A percentile compares a stretch with the other conserved stretches of the same genome.
Evolutionary conservation across 1,140 invertebrate genomes (phyloP).

Genomic region (Calliopsis andreniformis): DNA sequence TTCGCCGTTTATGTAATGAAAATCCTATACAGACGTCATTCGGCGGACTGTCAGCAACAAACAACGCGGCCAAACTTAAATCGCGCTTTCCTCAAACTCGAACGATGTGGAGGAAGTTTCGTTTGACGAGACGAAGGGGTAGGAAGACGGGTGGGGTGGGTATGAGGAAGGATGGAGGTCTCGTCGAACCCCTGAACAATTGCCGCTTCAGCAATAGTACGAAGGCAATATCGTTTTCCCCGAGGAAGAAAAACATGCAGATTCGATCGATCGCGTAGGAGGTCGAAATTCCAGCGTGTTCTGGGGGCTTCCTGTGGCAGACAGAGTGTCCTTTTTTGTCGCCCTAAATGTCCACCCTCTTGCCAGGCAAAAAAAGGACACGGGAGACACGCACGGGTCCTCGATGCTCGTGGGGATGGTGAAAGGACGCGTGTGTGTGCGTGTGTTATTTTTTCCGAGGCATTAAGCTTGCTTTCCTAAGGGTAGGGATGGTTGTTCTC

Average conservation of each 20-base stretch:
- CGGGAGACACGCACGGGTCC: constrained; percentile 65
- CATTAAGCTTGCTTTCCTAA: constrained; percentile 79
- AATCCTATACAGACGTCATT: not conserved
- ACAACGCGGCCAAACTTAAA: constrained; percentile 37
- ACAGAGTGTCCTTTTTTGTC: constrained; percentile 74
- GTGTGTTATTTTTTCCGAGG: constrained; percentile 81
- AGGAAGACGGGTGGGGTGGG: not conserved
- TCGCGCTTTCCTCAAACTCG: constrained; percentile 38
- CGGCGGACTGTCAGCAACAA: constrained; percentile 42
- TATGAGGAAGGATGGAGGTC: constrained; percentile 12
- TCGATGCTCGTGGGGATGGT: constrained; percentile 42
- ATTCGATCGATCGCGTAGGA: constrained; percentile 69
- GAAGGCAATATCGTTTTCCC: constrained; percentile 53
- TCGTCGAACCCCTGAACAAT: constrained; percentile 42
- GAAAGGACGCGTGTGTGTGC: constrained; percentile 67
- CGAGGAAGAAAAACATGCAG: constrained; percentile 67
- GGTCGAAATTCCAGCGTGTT: constrained; percentile 67
- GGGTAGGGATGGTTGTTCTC: constrained; percentile 61
- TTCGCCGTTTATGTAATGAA: constrained; percentile 9
- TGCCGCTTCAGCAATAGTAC: constrained; percentile 50
- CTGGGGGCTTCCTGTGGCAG: constrained; percentile 65
- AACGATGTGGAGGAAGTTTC: constrained; percentile 27
- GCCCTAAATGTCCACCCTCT: constrained; percentile 77
- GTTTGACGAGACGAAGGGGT: constrained; percentile 1
- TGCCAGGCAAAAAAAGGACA: constrained; percentile 69